Conservation (phyloP, 1,140 invertebrate species). For the Zaprionus ghesquierei region DNA sequence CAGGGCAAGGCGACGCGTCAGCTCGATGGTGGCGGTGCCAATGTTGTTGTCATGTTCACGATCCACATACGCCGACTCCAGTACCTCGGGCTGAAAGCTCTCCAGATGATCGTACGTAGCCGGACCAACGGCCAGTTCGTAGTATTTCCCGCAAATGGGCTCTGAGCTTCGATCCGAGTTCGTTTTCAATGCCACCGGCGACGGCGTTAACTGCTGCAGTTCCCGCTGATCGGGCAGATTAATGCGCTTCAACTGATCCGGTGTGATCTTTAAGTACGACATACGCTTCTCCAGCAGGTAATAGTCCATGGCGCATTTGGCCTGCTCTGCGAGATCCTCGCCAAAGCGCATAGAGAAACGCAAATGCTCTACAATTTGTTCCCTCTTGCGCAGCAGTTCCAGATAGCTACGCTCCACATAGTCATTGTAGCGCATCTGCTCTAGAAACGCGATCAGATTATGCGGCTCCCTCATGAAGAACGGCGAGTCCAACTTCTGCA, state of each 20-base stretch:
- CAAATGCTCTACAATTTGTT: conserved; percentile 72
- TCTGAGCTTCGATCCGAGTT: conserved; percentile 46
- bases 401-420: conserved; percentile 70
- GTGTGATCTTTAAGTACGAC: conserved; percentile 65
- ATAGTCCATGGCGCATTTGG: conserved; percentile 74
- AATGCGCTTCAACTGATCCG: conserved; percentile 64
- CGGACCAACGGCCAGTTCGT: conserved; percentile 81
- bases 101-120: conserved; percentile 90
- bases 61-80: conserved; percentile 85
- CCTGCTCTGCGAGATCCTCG: conserved; percentile 73
- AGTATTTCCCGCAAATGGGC: conserved; percentile 87
- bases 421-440: conserved; percentile 87
- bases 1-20: conserved; percentile 70
- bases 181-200: conserved; percentile 7
- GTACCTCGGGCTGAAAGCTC: conserved; percentile 87
- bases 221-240: conserved; percentile 62
- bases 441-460: conserved; percentile 91
- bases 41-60: conserved; percentile 86
- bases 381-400: conserved; percentile 65
- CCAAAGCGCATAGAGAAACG: conserved; percentile 69
- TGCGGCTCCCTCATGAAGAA: conserved; percentile 90
- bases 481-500: conserved; percentile 87
- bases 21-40: conserved; percentile 87
- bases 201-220: conserved; percentile 19
- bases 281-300: conserved; percentile 69